Conservation (phyloP, 2,797 vertebrate species). For the Triplophysa yarkandensis region DNA sequence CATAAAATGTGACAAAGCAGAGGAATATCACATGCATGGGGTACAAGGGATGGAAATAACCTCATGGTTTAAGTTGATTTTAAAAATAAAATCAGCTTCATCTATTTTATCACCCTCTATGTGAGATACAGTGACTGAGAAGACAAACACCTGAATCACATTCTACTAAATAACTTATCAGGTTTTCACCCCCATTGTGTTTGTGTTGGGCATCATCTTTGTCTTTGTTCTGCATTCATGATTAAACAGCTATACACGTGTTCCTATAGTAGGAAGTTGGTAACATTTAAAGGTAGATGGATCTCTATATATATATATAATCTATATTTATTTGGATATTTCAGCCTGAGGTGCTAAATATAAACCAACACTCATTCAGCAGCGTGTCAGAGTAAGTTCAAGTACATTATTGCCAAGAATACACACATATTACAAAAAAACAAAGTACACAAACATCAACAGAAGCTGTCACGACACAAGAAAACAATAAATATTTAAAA, state of each 20-base stretch:
- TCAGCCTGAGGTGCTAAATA: slow-evolving; percentile 36
- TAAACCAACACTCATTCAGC: slow-evolving; percentile 39
- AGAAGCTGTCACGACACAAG: not conserved
- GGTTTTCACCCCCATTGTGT: not conserved
- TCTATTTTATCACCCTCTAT: not conserved
- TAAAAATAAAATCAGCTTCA: not conserved
- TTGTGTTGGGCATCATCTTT: not conserved
- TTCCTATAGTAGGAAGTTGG: not conserved
- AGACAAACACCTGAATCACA: not conserved
- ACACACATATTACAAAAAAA: too few species aligned
- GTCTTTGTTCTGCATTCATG: not conserved
- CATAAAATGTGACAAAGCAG: slow-evolving; percentile 42
- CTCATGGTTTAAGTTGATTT: not conserved
- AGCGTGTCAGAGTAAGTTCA: slow-evolving; percentile 28
- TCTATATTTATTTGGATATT: slow-evolving; percentile 35
- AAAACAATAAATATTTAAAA: not conserved
- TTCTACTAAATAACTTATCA: not conserved
- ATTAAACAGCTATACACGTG: not conserved
- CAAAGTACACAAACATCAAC: not conserved
- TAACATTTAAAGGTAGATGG: not conserved
- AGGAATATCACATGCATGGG: slow-evolving; percentile 36
- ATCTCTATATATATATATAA: slow-evolving; percentile 19
- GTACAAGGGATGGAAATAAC: not conserved
- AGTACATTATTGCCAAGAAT: not conserved
- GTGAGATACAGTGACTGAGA: not conserved